Evolutionary conservation across 2,797 vertebrate genomes (phyloP), one percentile per base, ranked within the genome.

Genomic region (Liasis olivaceus): DNA sequence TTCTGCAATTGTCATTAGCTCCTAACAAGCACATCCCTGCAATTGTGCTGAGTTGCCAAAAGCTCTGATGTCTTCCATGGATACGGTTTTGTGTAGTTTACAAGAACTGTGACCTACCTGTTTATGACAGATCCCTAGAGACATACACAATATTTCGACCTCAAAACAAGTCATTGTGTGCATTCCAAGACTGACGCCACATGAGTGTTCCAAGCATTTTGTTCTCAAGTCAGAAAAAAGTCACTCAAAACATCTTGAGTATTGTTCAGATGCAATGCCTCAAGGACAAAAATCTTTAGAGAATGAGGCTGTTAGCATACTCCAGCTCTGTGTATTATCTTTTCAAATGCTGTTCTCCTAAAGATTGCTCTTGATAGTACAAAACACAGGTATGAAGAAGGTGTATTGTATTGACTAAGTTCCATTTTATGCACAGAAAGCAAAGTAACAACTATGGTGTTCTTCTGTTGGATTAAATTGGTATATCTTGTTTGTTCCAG

Each of bases 11-110:
- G 60, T 51, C 93, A 93, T 92, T 94, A 95, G 95, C 95, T 95
- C 91, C 94, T 94, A 94, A 96, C 94, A 89, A 85, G 93, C 93
- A 93, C 91, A 94, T 89, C n/a, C n/a, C 87, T 94, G 90, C 87
- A 36, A 81, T 89, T 94, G 72, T 85, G 26, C 89, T 88, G 63
- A 89, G 91, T 94, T 93, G 93, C 92, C 93, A 92, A 95, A 96
- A 92, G 4, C 20, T 89, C 60, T 87, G 86, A 54, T 92, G 93
- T 94, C 87, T 94, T 94, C 93, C 88, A 94, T 87, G 90, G 89
- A 84, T 12, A 88, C 36, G 17, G 51, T 59, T 60, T 94, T 14
- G 20, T 92, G 2, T 14, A 92, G 93, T 66, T 47, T 28, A 31
- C 93, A 59, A 93, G 66, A 47, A 86, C 84, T 24, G 3, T 91